These are phyloP conservation scores for Odobenus rosmarus DNA, from an alignment of 2,113 vertebrate genomes.

Conservation along the genomic window DNA sequence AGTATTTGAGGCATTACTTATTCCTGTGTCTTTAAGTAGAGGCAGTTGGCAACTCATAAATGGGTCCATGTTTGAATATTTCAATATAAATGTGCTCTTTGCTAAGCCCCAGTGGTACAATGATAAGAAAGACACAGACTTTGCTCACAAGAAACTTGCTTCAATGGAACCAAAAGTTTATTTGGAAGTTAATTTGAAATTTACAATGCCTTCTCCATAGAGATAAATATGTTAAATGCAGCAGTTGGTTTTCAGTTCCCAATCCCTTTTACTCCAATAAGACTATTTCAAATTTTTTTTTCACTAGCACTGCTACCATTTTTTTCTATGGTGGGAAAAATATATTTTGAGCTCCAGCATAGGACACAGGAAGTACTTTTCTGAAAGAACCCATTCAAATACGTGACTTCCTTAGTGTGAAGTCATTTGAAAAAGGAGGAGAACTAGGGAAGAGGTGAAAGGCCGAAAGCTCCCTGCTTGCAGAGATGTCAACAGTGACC, in stretches of 20 bases:
- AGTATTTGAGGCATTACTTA: background rate
- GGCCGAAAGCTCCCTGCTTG: background rate
- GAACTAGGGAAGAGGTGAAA: rapidly evolving
- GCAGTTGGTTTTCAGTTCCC: background rate
- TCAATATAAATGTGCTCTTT: background rate
- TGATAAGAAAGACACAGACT: background rate
- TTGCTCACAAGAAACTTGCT: background rate
- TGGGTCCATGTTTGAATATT: background rate
- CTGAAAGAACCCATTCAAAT: background rate
- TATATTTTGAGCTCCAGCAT: background rate
- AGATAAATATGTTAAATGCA: background rate
- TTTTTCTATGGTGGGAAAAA: background rate
- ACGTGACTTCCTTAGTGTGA: background rate
- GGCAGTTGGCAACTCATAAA: background rate
- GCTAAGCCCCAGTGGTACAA: background rate
- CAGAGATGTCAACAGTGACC: background rate
- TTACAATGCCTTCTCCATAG: background rate
- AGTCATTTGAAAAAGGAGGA: background rate
- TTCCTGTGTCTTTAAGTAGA: background rate
- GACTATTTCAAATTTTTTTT: slow-evolving; percentile 12
- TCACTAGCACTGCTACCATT: background rate
- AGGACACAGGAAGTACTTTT: background rate
- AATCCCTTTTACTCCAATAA: background rate
- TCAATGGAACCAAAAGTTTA: background rate
- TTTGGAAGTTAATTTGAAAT: background rate